Conservation (phyloP, 1,140 invertebrate genomes). For the Drosophila lowei region DNA sequence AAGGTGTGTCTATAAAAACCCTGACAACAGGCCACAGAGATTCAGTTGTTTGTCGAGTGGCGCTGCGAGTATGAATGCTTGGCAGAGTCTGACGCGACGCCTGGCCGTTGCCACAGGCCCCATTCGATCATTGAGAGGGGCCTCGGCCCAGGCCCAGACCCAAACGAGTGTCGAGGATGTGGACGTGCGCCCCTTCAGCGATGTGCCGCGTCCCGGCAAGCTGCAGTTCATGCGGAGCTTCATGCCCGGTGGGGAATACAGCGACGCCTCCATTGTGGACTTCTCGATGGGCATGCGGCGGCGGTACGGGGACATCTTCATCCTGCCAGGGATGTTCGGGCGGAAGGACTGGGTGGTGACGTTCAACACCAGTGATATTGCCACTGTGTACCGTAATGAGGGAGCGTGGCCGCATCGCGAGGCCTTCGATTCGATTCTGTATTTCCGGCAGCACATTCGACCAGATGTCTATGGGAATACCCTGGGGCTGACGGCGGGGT, state of each 20-base stretch:
- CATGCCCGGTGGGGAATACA: conserved; percentile 58
- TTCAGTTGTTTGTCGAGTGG: conserved; percentile 3
- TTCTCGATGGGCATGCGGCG: conserved; percentile 40
- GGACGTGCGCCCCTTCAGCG: conserved; percentile 20
- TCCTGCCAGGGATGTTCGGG: conserved; percentile 66
- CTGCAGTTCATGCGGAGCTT: conserved; percentile 53
- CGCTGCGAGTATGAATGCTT: conserved; percentile 10
- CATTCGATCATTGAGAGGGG: neutral
- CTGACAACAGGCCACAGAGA: too few relatives aligned
- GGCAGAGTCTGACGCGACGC: conserved; percentile 9
- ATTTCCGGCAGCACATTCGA: conserved; percentile 42
- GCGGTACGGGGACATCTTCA: conserved; percentile 60
- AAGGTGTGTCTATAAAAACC: conserved; percentile 15
- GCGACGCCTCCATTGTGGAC: conserved; percentile 44
- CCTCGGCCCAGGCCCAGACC: neutral
- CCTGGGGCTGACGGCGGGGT: conserved; percentile 6
- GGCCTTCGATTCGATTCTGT: conserved; percentile 50
- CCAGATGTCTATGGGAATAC: conserved; percentile 15
- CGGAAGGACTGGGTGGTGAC: conserved; percentile 57
- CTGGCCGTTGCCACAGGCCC: neutral
- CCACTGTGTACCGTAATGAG: conserved; percentile 68
- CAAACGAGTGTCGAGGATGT: neutral
- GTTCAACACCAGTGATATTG: conserved; percentile 61
- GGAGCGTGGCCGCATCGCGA: conserved; percentile 72
- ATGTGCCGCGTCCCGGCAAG: conserved; percentile 50